A percentile compares a stretch with the other conserved stretches of the same genome.
Conservation (phyloP, 1,140 invertebrate species). For the Tenebrio molitor region DNA sequence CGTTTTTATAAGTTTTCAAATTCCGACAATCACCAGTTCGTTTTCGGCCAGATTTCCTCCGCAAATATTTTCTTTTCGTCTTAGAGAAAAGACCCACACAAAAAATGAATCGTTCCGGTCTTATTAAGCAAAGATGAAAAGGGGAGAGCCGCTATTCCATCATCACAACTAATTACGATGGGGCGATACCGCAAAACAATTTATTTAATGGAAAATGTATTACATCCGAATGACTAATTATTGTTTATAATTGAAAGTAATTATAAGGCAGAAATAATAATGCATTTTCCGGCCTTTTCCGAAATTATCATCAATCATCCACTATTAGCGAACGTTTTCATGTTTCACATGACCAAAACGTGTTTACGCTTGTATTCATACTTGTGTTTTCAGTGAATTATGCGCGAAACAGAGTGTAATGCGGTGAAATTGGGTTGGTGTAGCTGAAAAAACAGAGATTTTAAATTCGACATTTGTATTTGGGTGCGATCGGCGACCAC, state of each 20-base stretch:
- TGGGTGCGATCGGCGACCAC: too few species aligned
- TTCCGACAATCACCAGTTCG: neutral
- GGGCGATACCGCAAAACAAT: conserved; percentile 7
- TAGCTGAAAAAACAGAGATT: too few species aligned
- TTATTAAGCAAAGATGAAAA: conserved; percentile 5
- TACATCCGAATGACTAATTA: conserved; percentile 30
- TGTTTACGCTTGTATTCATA: conserved; percentile 29
- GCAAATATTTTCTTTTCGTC: conserved; percentile 12
- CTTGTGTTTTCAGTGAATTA: conserved; percentile 5
- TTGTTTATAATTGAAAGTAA: conserved; percentile 32
- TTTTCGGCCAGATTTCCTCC: neutral
- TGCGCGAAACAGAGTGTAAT: conserved; percentile 1
- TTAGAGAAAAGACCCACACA: neutral
- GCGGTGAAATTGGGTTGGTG: neutral
- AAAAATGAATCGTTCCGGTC: too few species aligned
- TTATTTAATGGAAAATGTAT: conserved; percentile 39
- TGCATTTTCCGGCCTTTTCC: conserved; percentile 22
- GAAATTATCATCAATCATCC: conserved; percentile 28
- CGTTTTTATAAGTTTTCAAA: conserved; percentile 11
- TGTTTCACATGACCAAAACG: conserved; percentile 23
- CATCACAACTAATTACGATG: neutral
- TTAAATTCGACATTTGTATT: too few species aligned
- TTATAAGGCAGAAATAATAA: conserved; percentile 21
- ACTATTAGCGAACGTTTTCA: conserved; percentile 10
- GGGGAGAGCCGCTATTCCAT: neutral